Percentiles rank a stretch among this genome's conserved stretches.
These are phyloP conservation scores for Leuciscus waleckii DNA, from an alignment of 2,797 vertebrate genomes.

Conservation along the genomic window DNA sequence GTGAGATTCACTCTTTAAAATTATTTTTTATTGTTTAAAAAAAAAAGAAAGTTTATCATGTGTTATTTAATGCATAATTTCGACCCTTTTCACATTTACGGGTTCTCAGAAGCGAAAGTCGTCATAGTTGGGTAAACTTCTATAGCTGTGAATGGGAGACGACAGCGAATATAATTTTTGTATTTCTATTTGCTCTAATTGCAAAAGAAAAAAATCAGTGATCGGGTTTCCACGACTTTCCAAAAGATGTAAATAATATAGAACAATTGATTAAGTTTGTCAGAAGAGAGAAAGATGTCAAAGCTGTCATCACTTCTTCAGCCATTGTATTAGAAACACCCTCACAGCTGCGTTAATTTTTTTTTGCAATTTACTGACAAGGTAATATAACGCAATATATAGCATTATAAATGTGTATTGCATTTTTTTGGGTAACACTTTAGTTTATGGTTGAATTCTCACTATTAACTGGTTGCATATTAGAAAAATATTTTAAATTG, in stretches of 20 bases:
- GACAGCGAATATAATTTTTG: no score
- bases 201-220: no score
- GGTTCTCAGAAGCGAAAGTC: background rate
- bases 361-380: background rate
- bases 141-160: no score
- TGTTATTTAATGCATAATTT: background rate
- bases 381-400: background rate
- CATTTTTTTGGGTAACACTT: background rate
- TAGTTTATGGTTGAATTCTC: no score
- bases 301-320: background rate
- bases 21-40: background rate
- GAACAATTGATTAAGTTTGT: background rate
- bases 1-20: slow-evolving; percentile 73
- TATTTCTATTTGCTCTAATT: no score
- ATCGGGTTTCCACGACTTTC: no score
- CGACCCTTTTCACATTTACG: background rate
- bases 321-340: background rate
- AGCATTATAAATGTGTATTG: background rate
- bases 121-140: background rate
- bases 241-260: no score
- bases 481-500: background rate
- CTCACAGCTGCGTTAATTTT: background rate
- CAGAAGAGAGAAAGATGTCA: background rate
- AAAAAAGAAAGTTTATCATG: background rate
- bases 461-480: no score